Evolutionary conservation across 2,888 invertebrate species (phyloP).

Genomic region (Acanthoscelides obtectus): DNA sequence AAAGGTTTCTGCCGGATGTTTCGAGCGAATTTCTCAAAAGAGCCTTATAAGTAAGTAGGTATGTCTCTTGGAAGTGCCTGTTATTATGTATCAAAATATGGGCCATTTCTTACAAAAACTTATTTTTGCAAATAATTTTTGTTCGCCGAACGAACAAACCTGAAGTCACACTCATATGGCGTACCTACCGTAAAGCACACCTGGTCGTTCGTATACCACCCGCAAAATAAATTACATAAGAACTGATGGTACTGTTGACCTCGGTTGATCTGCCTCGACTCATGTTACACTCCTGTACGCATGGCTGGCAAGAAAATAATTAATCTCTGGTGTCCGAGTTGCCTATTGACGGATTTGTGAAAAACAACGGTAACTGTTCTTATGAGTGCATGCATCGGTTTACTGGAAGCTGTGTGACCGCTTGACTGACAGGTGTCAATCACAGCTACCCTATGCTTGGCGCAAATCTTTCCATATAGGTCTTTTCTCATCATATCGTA

Average conservation of each 20-base stretch:
- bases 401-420: too few relatives aligned
- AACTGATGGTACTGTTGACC: slow-evolving; percentile 12
- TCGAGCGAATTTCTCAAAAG: too few relatives aligned
- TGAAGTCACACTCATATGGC: not conserved
- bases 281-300: slow-evolving; percentile 6
- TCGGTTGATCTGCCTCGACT: slow-evolving; percentile 11
- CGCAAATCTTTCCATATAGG: too few relatives aligned
- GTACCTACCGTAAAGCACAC: slow-evolving; percentile 9
- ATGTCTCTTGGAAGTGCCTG: too few relatives aligned
- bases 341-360: not conserved
- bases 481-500: too few relatives aligned
- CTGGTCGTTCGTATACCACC: slow-evolving; percentile 18
- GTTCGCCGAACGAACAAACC: not conserved
- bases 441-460: too few relatives aligned
- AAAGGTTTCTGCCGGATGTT: too few relatives aligned
- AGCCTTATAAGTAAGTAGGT: too few relatives aligned
- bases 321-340: slow-evolving; percentile 6
- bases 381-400: too few relatives aligned
- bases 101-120: too few relatives aligned
- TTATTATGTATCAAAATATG: too few relatives aligned
- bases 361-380: not conserved
- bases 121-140: not conserved
- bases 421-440: too few relatives aligned
- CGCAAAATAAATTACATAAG: slow-evolving; percentile 24
- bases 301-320: slow-evolving; percentile 7